Percentiles rank a stretch among this genome's conserved stretches.
Evolutionary conservation across 2,113 vertebrate species (phyloP).

Genomic region (Sterna hirundo): DNA sequence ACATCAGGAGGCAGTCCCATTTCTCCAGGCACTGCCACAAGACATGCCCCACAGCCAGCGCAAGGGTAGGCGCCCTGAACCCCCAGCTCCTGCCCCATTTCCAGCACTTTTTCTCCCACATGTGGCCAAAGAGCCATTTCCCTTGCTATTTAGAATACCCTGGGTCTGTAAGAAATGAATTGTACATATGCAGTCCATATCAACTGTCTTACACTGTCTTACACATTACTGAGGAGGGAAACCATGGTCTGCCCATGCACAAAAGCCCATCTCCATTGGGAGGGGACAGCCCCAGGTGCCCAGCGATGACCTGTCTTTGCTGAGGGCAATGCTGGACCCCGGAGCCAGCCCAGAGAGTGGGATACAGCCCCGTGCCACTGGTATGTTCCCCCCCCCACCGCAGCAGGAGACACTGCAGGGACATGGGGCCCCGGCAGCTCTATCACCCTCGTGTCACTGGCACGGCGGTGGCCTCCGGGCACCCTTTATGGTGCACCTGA

Average conservation of each 20-base stretch:
- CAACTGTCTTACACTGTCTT: neutral
- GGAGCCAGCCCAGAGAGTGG: no score
- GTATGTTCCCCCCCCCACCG: neutral
- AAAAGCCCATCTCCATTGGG: neutral
- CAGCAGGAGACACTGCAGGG: neutral
- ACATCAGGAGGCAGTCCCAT: neutral
- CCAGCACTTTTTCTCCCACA: neutral
- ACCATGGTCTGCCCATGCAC: no score
- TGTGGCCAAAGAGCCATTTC: fast-evolving
- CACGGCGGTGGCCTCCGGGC: neutral
- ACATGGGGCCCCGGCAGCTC: neutral
- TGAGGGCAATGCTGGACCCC: fast-evolving
- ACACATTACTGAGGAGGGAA: neutral
- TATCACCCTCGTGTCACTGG: fast-evolving
- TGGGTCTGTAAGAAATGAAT: neutral
- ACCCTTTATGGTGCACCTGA: neutral
- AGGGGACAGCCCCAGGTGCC: fast-evolving
- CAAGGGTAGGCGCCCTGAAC: neutral
- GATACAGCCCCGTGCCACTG: neutral
- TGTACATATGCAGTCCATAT: neutral
- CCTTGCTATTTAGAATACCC: neutral
- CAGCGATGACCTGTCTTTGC: neutral
- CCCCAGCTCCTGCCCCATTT: neutral
- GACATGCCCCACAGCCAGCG: no score
- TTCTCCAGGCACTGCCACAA: neutral